Base-by-base conservation (phyloP, 2,888 invertebrate genomes). In the Linyphia triangularis region DNA sequence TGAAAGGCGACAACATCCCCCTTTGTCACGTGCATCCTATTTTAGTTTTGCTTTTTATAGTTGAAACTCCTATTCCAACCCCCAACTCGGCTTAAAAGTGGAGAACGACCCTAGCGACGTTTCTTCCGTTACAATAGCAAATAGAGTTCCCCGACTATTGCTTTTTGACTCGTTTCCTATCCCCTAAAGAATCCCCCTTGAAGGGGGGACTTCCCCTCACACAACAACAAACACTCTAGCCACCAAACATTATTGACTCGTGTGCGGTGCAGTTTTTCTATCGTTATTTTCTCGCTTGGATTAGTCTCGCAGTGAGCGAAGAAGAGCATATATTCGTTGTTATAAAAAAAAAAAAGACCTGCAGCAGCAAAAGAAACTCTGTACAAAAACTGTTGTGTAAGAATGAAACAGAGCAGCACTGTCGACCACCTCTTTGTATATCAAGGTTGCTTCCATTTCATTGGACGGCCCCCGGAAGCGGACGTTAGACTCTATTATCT, bases 401-500 rank as follows among this genome's bases (percentile, higher is more conserved):
- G n/a, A n/a, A n/a, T n/a, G n/a, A n/a, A 51, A 30, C 28, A 37
- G 16, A 28, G 43, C 24, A 84, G 84, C 85, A 85, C 70, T 51
- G 59, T 40, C 37, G 69, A 69, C 43, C 81, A 57, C 75, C 72
- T 61, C 67, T 75, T 73, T 72, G 73, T 79, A 59, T 78, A 79
- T 86, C 85, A 86, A 63, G 59, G 79, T 86, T 79, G 85, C 85
- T 86, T 86, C 86, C 86, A 86, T 86, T 86, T 78, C 78, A 70
- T 72, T 69, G 33, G 67, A 69, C 9, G 72, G 51, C 67, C 43
- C 77, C 51, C 33, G 69, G 75, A 65, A 57, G 13, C 22, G 22
- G 67, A 77, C 63, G 57, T 65, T 70, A 30, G 43, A 70, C 51
- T 51, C 51, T 51, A 51, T 51, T n/a, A n/a, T n/a, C 13, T n/a